These are phyloP conservation scores for Napeogenes sylphis DNA, from an alignment of 2,888 invertebrate species.

Conservation along the genomic window DNA sequence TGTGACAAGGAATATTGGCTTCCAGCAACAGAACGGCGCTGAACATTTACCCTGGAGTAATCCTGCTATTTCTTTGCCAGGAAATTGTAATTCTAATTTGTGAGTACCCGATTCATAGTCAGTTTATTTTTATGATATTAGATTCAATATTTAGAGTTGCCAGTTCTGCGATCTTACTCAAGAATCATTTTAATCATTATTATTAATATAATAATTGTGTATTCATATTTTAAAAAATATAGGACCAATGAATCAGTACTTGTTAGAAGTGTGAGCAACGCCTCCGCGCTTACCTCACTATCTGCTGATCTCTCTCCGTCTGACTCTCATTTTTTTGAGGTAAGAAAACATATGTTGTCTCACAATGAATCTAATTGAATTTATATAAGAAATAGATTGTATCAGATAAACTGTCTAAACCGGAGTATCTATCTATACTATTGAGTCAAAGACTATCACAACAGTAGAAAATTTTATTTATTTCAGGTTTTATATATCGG, in stretches of 20 bases:
- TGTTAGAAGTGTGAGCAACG: slow-evolving; percentile 73
- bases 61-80: slow-evolving; percentile 54
- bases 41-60: slow-evolving; percentile 65
- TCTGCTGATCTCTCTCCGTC: slow-evolving; percentile 89
- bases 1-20: slow-evolving; percentile 63
- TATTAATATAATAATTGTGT: background rate
- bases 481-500: slow-evolving; percentile 92
- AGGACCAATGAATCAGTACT: slow-evolving; percentile 53
- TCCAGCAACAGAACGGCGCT: slow-evolving; percentile 69
- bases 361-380: background rate
- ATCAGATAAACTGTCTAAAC: too few relatives aligned
- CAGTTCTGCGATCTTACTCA: background rate
- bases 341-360: slow-evolving; percentile 54
- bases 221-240: slow-evolving; percentile 25
- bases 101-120: slow-evolving; percentile 39
- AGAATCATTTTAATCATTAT: background rate
- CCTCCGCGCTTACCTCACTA: slow-evolving; percentile 83
- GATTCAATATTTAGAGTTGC: background rate
- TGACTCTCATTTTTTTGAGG: slow-evolving; percentile 93
- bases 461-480: background rate
- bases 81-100: slow-evolving; percentile 61
- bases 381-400: background rate
- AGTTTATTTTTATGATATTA: background rate
- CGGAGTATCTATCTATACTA: too few relatives aligned
- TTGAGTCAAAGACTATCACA: too few relatives aligned